Evolutionary conservation across 2,113 vertebrate species (phyloP).

Genomic region (Puffinus mauretanicus): DNA sequence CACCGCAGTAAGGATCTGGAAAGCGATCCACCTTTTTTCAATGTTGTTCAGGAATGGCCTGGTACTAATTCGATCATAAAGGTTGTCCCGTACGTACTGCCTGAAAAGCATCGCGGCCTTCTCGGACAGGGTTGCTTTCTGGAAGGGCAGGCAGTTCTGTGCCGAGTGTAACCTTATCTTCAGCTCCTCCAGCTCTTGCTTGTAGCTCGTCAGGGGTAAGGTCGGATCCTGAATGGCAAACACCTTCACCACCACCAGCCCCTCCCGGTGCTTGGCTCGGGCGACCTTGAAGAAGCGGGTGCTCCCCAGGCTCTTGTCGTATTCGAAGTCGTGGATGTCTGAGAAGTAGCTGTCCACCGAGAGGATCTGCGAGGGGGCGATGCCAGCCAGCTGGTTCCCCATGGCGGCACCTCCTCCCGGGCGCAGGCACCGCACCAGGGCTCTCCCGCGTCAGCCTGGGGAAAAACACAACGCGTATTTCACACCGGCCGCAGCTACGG

Average conservation of each 20-base stretch:
- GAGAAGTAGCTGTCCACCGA: constrained; percentile 99
- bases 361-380: constrained; percentile 96
- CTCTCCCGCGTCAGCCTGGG: neutral
- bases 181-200: constrained; percentile 95
- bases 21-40: constrained; percentile 97
- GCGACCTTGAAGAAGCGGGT: constrained; percentile 98
- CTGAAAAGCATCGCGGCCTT: constrained; percentile 94
- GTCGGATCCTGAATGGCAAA: constrained; percentile 98
- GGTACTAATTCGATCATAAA: constrained; percentile 96
- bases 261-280: constrained; percentile 92
- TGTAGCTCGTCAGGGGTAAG: constrained; percentile 91
- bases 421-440: neutral
- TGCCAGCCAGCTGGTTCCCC: constrained; percentile 98
- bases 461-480: neutral
- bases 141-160: constrained; percentile 95
- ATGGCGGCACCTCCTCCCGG: constrained; percentile 61
- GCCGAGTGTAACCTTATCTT: constrained; percentile 91
- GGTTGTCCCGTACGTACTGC: constrained; percentile 94
- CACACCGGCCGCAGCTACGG: neutral
- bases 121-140: constrained; percentile 89
- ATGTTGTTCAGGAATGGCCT: constrained; percentile 93
- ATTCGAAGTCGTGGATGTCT: constrained; percentile 95
- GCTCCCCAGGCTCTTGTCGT: constrained; percentile 95
- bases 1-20: constrained; percentile 93
- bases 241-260: constrained; percentile 94